Conservation (phyloP, 2,113 vertebrate species). For the Alethe castanea region DNA sequence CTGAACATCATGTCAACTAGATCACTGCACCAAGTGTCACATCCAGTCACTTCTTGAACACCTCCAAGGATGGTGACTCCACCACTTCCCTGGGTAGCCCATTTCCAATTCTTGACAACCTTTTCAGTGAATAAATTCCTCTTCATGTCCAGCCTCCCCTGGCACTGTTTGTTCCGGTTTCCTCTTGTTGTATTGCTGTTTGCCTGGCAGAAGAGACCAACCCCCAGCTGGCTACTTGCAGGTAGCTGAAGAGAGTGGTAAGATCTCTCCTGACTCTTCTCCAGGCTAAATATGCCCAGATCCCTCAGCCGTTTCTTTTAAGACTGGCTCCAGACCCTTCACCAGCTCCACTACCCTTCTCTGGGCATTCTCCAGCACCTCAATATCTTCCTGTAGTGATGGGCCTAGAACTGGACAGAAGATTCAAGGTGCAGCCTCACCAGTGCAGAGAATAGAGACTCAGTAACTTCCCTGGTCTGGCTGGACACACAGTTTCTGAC, state of each 20-base stretch:
- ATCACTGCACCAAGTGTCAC: background rate
- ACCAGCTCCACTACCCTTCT: rapidly evolving
- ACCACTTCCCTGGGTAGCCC: background rate
- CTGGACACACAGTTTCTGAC: background rate
- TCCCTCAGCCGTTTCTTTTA: rapidly evolving
- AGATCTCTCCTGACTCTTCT: background rate
- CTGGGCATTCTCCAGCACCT: background rate
- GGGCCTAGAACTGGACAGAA: background rate
- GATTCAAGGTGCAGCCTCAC: background rate
- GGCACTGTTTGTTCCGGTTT: background rate
- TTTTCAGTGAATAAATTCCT: background rate
- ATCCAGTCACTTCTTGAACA: background rate
- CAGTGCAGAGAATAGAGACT: background rate
- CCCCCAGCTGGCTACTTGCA: background rate
- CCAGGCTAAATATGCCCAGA: background rate
- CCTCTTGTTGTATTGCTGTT: background rate
- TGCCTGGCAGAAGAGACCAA: background rate
- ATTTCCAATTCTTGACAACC: background rate
- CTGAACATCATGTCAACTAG: background rate
- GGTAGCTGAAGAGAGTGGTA: rapidly evolving
- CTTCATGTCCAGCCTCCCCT: background rate
- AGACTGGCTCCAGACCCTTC: background rate
- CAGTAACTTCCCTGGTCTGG: background rate
- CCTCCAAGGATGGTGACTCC: background rate
- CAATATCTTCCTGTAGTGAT: background rate